Conservation (phyloP, 2,113 vertebrate species). For the Euleptes europaea region DNA sequence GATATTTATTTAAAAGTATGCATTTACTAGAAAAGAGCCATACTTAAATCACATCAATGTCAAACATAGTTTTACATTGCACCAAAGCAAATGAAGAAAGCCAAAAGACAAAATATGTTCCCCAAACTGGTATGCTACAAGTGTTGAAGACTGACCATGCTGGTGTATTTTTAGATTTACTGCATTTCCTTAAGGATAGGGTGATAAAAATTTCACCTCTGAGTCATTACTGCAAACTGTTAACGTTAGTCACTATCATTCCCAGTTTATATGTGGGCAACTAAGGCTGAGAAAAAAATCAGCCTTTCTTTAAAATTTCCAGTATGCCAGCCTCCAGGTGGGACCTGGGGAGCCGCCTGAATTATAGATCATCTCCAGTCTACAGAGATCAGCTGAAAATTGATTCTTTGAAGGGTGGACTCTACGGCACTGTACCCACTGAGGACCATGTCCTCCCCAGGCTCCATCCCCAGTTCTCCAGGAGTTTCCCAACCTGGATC, state of each 20-base stretch:
- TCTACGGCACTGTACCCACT: too few relatives aligned
- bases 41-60: slow-evolving; percentile 41
- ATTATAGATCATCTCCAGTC: too few relatives aligned
- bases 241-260: background rate
- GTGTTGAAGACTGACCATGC: slow-evolving; percentile 30
- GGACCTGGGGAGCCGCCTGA: too few relatives aligned
- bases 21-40: slow-evolving; percentile 1
- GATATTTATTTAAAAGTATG: slow-evolving; percentile 48
- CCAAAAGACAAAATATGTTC: slow-evolving; percentile 26
- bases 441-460: too few relatives aligned
- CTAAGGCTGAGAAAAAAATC: background rate
- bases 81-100: slow-evolving; percentile 40
- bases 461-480: too few relatives aligned
- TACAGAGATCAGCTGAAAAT: too few relatives aligned
- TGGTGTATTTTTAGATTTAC: slow-evolving; percentile 17
- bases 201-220: background rate
- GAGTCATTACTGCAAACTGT: background rate
- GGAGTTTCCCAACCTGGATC: too few relatives aligned
- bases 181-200: background rate
- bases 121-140: slow-evolving; percentile 17
- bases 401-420: too few relatives aligned
- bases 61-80: slow-evolving; percentile 33
- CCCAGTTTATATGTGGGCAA: background rate
- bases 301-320: too few relatives aligned
- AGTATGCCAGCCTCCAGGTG: too few relatives aligned